Conservation (phyloP, 1,140 invertebrate species). For the Drosophila melanica region DNA sequence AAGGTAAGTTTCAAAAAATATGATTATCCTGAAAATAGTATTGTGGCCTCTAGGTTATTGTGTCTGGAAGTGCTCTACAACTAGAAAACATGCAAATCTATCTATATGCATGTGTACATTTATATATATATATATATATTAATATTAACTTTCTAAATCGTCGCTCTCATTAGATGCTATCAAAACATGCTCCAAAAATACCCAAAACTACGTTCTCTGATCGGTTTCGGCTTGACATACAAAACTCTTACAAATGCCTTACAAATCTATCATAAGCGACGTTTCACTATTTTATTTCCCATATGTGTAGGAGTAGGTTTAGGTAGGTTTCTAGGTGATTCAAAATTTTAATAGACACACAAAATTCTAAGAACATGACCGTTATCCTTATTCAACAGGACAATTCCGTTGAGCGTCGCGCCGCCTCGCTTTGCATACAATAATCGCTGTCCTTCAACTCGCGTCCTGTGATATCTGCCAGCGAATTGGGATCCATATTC, state of each 20-base stretch:
- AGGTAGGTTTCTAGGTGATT: slow-evolving; percentile 30
- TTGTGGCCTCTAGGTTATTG: background rate
- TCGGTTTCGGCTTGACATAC: slow-evolving; percentile 35
- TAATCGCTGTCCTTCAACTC: slow-evolving; percentile 88
- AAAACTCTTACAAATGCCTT: slow-evolving; percentile 76
- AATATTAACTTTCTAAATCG: slow-evolving; percentile 24
- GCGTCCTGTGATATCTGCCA: slow-evolving; percentile 91
- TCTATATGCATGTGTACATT: background rate
- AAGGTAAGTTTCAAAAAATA: slow-evolving; percentile 67
- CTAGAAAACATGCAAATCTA: slow-evolving; percentile 35
- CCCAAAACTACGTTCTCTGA: slow-evolving; percentile 24
- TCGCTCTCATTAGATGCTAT: slow-evolving; percentile 51
- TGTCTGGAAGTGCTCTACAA: slow-evolving; percentile 49
- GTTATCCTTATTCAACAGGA: slow-evolving; percentile 53
- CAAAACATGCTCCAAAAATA: slow-evolving; percentile 79
- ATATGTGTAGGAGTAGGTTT: slow-evolving; percentile 17
- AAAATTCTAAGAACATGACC: slow-evolving; percentile 2
- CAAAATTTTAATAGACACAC: slow-evolving; percentile 17
- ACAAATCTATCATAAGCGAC: slow-evolving; percentile 71
- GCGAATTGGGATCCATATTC: slow-evolving; percentile 93
- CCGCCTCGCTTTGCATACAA: slow-evolving; percentile 56
- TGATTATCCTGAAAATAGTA: slow-evolving; percentile 6
- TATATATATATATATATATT: slow-evolving; percentile 4
- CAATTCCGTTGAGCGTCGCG: slow-evolving; percentile 57
- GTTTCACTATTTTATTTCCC: slow-evolving; percentile 48